Evolutionary conservation across 2,888 invertebrate species (phyloP), one percentile per base, ranked within the genome.

Genomic region (Acholoe squamosa): DNA sequence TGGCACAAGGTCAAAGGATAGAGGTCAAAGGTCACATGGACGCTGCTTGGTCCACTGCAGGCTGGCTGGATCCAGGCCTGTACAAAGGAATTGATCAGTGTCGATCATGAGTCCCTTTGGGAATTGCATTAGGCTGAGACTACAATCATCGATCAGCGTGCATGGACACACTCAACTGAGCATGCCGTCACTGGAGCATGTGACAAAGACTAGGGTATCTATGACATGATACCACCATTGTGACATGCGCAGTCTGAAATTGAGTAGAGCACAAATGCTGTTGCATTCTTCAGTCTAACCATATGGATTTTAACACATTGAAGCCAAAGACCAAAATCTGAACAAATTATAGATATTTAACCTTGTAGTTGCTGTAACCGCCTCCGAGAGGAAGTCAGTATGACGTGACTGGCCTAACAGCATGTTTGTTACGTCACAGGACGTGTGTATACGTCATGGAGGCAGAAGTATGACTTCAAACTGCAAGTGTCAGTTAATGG

Each of bases 21-120:
- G 80, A 80, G 80, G 80, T 80, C 80, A 80, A 71, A 80, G 80
- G 80, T 43, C 34, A 19, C 80, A 3, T 0, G 43, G 80, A 71
- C 71, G 71, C 28, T 71, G 25, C 25, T 28, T 71, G 80, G 19
- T 80, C 80, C 80, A 16, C 43, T 22, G 80, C 80, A n/a, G 80
- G 43, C 80, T 34, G 80, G 80, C 7, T 33, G 80, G 80, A 80
- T 80, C 80, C 31, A 43, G 33, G 43, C 33, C 7, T 80, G 80
- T 80, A 25, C 80, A 80, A 80, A 80, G 16, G 80, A 80, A 43
- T 76, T 16, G 80, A 80, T 34, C 43, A 5, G 33, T 43, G 80
- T 80, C 80, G 80, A 80, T 33, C 76, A 76, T n/a, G 61, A 61
- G 61, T 61, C n/a, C 61, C 61, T 19, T 43, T n/a, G 61, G 61